Evolutionary conservation across 2,888 invertebrate species (phyloP), one percentile per base, ranked within the genome.

Genomic region (Scaptomyza cyrtandrae): DNA sequence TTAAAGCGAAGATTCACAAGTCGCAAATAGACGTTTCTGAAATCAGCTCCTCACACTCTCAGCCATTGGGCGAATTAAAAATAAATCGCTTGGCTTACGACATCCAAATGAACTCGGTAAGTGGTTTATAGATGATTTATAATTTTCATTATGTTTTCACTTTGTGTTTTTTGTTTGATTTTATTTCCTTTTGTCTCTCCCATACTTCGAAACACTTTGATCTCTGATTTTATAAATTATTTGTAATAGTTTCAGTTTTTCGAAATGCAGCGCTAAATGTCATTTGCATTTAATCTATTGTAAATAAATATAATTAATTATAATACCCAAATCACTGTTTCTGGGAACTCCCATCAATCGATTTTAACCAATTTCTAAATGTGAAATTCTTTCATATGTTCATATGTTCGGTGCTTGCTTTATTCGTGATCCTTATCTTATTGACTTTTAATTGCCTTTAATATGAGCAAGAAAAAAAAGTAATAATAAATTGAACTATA

Each of bases 1-100:
- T 77, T 82, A 83, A 90, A 91, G 90, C 90, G 89, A 89, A 88
- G 86, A 89, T 81, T 90, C 88, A 71, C 87, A 85, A 68, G 59
- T 85, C 89, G 80, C 84, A 83, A 75, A 77, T 90, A 89, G 90
- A 89, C 78, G 90, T 83, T 82, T 82, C 82, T 88, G 87, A 87
- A 78, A 78, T 75, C 83, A 63, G 68, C 77, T 63, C 67, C 67
- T 58, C 63, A 73, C 68, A 59, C 39, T 61, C 57, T 66, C 78
- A 66, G 62, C 55, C 56, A 50, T 2, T 57, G 57, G 48, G 73
- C 54, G 53, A 55, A 43, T 52, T 7, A 37, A 37, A 43, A 55
- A 64, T 44, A 55, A 61, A 57, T 43, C 66, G 64, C 65, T 52
- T 50, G 48, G 66, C 63, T 48, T 50, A 44, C 71, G 55, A 63